These are phyloP conservation scores for Wiebesia pumilae DNA, from an alignment of 1,140 invertebrate species.

Conservation along the genomic window DNA sequence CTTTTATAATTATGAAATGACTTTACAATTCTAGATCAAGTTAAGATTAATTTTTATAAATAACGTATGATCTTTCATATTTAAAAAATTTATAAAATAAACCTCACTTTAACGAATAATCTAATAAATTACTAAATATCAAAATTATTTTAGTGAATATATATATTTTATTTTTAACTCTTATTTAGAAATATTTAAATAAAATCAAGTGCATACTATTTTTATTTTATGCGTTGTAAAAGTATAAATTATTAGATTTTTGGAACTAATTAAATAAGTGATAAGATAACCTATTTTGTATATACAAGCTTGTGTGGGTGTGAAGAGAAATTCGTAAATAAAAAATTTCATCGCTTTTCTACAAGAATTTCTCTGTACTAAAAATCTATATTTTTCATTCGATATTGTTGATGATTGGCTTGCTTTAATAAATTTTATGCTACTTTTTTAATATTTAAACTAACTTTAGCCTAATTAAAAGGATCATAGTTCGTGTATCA, in stretches of 20 bases:
- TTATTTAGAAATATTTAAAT: too few species aligned
- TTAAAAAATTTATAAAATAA: not conserved
- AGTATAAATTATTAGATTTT: not conserved
- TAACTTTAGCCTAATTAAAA: not conserved
- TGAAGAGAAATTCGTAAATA: constrained; percentile 13
- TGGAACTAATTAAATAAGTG: not conserved
- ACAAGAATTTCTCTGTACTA: not conserved
- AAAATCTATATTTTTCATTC: constrained; percentile 43
- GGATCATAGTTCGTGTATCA: not conserved
- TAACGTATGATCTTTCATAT: not conserved
- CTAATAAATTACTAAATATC: not conserved
- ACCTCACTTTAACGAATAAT: not conserved
- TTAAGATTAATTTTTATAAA: not conserved
- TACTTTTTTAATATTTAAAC: not conserved
- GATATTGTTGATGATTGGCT: constrained; percentile 37
- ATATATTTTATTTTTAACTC: too few species aligned
- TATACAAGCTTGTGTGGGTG: constrained; percentile 9
- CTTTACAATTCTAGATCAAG: not conserved
- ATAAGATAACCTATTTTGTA: not conserved
- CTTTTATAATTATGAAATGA: not conserved
- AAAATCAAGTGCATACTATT: too few species aligned
- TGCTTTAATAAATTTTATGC: not conserved
- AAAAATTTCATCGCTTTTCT: not conserved
- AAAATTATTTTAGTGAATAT: not conserved
- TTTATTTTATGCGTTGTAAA: not conserved